phyloP scores from a whole-genome alignment of 2,797 vertebrate genomes.

The Chromobotia macracanthus region DNA sequence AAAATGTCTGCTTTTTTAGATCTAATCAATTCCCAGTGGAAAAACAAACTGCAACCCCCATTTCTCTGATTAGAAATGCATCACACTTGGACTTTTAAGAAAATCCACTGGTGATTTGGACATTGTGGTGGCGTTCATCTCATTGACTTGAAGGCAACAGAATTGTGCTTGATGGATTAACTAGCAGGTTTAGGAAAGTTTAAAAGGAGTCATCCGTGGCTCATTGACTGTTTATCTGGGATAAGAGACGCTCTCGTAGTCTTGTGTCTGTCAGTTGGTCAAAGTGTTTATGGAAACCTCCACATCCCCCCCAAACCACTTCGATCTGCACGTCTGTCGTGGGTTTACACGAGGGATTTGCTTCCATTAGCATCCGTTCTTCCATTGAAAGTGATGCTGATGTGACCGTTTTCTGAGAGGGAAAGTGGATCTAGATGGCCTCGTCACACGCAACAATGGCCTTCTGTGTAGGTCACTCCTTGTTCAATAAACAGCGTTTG shows the following conservation, averaged over 20 bases:
- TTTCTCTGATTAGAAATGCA: no score
- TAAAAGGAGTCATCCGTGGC: neutral
- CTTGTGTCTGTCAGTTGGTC: conserved; percentile 62
- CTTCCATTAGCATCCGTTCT: conserved; percentile 58
- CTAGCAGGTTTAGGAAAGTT: conserved; percentile 12
- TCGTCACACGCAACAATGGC: conserved; percentile 64
- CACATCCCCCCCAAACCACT: neutral
- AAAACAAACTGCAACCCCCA: no score
- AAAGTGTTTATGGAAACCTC: conserved; percentile 2
- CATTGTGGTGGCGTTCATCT: neutral
- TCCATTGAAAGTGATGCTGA: conserved; percentile 67
- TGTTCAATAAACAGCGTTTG: conserved; percentile 72
- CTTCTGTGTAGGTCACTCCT: conserved; percentile 71
- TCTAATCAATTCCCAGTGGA: no score
- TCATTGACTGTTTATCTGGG: conserved; percentile 26
- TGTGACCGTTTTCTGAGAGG: conserved; percentile 64
- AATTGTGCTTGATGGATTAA: conserved; percentile 33
- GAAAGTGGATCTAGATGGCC: conserved; percentile 68
- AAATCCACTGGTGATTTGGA: neutral
- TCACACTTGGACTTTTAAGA: neutral
- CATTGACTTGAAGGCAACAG: neutral
- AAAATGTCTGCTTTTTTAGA: no score
- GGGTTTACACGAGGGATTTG: conserved; percentile 58
- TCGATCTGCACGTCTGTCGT: conserved; percentile 51
- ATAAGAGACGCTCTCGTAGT: neutral